Conservation (phyloP, 2,113 vertebrate genomes). For the Phyllostomus discolor region DNA sequence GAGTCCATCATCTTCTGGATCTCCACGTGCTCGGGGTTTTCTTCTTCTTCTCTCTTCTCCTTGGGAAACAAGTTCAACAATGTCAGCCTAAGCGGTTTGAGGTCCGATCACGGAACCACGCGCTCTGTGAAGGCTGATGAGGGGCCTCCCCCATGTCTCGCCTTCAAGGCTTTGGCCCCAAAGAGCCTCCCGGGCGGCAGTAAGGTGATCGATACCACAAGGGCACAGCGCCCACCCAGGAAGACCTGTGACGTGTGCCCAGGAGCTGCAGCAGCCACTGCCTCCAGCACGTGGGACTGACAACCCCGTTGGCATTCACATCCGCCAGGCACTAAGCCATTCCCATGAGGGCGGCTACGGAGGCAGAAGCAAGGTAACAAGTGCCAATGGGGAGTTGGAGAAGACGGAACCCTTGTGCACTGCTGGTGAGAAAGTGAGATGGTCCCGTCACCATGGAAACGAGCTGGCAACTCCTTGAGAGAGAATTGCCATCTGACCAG, state of each 20-base stretch:
- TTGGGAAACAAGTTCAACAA: conserved; percentile 70
- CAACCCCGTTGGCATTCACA: not conserved
- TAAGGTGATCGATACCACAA: not conserved
- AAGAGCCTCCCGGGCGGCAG: not conserved
- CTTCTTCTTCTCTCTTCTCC: conserved; percentile 90
- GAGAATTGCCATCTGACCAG: not conserved
- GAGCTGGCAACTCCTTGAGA: not conserved
- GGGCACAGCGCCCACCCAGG: not conserved
- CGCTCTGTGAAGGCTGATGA: not conserved
- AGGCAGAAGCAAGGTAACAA: not conserved
- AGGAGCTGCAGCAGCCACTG: not conserved
- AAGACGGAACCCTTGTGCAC: not conserved
- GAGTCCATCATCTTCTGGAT: conserved; percentile 95
- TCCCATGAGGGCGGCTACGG: not conserved
- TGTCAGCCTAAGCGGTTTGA: not conserved
- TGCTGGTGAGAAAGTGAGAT: not conserved
- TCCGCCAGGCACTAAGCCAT: not conserved
- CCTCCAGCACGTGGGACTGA: not conserved
- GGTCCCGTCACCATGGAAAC: not conserved
- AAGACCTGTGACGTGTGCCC: no score
- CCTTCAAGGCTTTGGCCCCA: not conserved
- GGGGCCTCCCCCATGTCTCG: not conserved
- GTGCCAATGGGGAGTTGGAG: not conserved
- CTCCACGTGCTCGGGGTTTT: conserved; percentile 92
- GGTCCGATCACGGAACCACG: not conserved